phyloP scores from a whole-genome alignment of 2,797 vertebrate genomes.

The Poliocrania exsul region DNA sequence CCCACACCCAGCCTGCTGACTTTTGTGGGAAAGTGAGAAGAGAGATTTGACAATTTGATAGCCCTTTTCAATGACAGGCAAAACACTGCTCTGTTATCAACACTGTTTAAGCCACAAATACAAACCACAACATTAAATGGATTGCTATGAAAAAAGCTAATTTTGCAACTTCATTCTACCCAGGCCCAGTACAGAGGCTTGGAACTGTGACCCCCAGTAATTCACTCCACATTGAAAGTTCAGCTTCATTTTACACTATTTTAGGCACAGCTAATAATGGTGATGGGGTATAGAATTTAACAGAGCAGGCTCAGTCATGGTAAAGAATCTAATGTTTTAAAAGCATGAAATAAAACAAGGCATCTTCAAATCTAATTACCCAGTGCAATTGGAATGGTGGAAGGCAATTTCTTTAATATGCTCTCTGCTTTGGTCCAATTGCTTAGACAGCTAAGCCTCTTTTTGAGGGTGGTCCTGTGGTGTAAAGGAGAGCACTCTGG shows the following conservation, averaged over 20 bases:
- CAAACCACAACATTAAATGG: neutral
- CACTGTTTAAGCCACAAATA: neutral
- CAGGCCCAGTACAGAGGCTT: neutral
- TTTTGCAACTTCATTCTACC: neutral
- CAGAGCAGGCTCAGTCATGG: neutral
- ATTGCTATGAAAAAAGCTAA: neutral
- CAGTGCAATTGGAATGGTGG: neutral
- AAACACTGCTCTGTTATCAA: neutral
- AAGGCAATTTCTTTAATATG: neutral
- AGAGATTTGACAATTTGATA: neutral
- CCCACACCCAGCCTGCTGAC: accelerated
- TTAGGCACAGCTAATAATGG: neutral
- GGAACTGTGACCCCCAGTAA: neutral
- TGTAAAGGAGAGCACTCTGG: too few species aligned
- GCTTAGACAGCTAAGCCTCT: neutral
- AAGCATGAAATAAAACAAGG: neutral
- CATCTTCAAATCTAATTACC: neutral
- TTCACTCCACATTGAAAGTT: neutral
- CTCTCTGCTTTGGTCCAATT: neutral
- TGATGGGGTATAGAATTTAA: neutral
- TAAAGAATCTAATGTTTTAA: neutral
- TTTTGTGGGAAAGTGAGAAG: accelerated
- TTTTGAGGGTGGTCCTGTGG: too few species aligned
- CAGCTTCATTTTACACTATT: neutral
- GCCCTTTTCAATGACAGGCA: neutral